Base-by-base conservation (phyloP, 2,888 invertebrate species). In the Drosophila paranaensis region DNA sequence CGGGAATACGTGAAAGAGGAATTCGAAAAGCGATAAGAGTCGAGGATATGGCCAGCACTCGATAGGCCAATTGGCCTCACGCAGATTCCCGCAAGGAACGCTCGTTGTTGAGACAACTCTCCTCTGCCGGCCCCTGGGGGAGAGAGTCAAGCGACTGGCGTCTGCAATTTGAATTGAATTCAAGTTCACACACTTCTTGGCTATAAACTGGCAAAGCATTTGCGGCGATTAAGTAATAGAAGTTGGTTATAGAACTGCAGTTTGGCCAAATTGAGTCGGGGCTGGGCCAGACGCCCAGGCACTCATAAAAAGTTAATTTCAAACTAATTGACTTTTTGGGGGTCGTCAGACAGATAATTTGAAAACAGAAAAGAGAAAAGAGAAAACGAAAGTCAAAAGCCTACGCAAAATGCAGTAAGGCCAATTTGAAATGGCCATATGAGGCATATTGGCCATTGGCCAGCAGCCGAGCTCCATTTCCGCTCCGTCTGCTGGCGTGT, bases 401-500 rank as follows among this genome's bases (percentile, higher is more conserved):
- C 50, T 46, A 39, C 39, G 45, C 45, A 45, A 45, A 45, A 45
- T 33, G 54, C 66, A 48, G 70, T 58, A 54, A 48, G 68, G 76
- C 68, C 67, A 67, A 57, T 80, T 64, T 51, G 6, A 11, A 57
- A 48, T 53, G 48, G 46, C 64, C 64, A 75, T 57, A 57, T 53
- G 69, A 69, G 55, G 33, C 60, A 50, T 48, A 45, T 55, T 46
- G 33, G n/a, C 61, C 45, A 3, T 9, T 51, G 68, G 61, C 65
- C 80, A 79, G 69, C 65, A 74, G 60, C 57, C 25, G 35, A 51
- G 53, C 75, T 89, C 80, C 88, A 86, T 89, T 89, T 86, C 85
- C 85, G 89, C 70, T 80, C 71, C 66, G 89, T 78, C 89, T 87
- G 85, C 74, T 71, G 85, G 88, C 85, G 89, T 89, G 85, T 89